phyloP scores from a whole-genome alignment of 23 tunicate species.

The Clavelina lepadiformis region DNA sequence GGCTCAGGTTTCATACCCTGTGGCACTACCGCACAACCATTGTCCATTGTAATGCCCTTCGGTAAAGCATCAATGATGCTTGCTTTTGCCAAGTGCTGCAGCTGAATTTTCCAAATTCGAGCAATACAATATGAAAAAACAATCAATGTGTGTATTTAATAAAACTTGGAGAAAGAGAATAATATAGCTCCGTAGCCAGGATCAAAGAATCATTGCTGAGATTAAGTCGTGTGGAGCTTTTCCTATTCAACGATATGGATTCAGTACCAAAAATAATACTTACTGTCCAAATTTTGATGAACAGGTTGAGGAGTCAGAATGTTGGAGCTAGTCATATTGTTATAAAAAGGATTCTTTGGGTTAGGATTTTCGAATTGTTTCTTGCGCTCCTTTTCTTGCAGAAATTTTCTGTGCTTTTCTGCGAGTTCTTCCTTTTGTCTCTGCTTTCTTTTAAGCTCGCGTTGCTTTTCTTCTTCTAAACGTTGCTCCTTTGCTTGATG shows the following conservation, averaged over 20 bases:
- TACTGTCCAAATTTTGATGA: conserved; percentile 17
- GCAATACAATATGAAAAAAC: too few relatives aligned
- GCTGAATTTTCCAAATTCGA: too few relatives aligned
- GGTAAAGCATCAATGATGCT: too few relatives aligned
- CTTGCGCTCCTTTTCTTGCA: background rate
- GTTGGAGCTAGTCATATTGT: conserved; percentile 14
- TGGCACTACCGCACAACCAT: too few relatives aligned
- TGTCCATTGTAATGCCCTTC: too few relatives aligned
- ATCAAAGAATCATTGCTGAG: background rate
- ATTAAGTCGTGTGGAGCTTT: background rate
- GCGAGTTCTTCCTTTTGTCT: conserved; percentile 9
- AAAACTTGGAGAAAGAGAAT: background rate
- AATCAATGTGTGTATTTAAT: too few relatives aligned
- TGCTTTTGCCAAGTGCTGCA: too few relatives aligned
- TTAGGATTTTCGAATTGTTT: background rate
- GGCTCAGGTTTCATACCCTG: too few relatives aligned
- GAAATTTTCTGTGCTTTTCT: conserved; percentile 4
- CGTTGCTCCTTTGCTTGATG: background rate
- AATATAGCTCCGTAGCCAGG: background rate
- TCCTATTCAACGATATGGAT: background rate
- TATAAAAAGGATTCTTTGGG: conserved; percentile 35
- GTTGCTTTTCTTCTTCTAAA: conserved; percentile 3
- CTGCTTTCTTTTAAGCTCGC: background rate
- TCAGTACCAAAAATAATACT: background rate
- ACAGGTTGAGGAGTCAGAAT: conserved; percentile 39